These are phyloP conservation scores for Cyprinodon brontotheroides DNA, from an alignment of 2,113 vertebrate species.

Conservation along the genomic window DNA sequence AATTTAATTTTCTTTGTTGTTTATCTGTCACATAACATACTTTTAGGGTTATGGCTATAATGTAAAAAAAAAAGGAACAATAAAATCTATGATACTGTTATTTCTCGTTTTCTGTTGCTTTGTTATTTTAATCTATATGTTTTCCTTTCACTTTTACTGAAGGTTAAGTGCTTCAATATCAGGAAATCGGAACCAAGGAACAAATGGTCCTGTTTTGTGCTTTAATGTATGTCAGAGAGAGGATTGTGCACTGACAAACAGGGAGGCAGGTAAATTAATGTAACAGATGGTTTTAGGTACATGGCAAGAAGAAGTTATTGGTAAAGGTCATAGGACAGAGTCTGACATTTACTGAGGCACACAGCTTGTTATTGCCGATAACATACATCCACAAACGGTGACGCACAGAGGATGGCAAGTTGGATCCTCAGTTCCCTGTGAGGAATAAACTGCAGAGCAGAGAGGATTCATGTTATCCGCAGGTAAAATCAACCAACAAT, in stretches of 20 bases:
- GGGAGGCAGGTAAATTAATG: constrained; percentile 53
- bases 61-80: background rate
- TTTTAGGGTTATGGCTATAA: background rate
- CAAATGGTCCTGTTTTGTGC: background rate
- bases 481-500: constrained; percentile 20
- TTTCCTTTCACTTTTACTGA: background rate
- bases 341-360: constrained; percentile 62
- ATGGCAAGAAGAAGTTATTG: constrained; percentile 51
- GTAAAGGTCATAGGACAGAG: constrained; percentile 60
- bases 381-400: constrained; percentile 6
- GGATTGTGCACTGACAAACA: background rate
- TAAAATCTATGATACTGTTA: background rate
- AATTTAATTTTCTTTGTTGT: background rate
- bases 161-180: background rate
- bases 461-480: constrained; percentile 10
- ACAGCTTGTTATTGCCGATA: constrained; percentile 38
- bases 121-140: background rate
- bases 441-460: constrained; percentile 7
- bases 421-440: background rate
- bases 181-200: background rate
- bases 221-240: background rate
- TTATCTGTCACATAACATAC: background rate
- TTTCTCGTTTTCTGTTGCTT: background rate
- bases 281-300: constrained; percentile 53
- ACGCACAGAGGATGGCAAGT: background rate